Percentiles rank a stretch among this genome's conserved stretches.
phyloP scores from a whole-genome alignment of 2,888 invertebrate genomes.

The Neuroscelio doddi region DNA sequence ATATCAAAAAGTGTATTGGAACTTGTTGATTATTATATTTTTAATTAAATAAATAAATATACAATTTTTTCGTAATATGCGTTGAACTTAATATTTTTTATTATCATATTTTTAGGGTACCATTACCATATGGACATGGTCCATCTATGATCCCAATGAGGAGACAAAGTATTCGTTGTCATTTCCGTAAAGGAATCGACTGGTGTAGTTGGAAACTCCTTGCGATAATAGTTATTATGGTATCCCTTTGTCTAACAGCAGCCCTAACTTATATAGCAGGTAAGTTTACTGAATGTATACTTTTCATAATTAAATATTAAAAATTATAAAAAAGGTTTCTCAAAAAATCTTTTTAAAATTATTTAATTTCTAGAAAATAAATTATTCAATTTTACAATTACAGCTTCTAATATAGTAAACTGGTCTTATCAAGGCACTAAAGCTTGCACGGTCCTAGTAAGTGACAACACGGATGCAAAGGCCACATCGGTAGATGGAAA shows the following conservation, averaged over 20 bases:
- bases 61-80: no score
- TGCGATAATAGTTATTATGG: conserved; percentile 89
- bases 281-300: conserved; percentile 72
- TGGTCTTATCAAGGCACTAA: conserved; percentile 89
- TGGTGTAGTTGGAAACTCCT: conserved; percentile 95
- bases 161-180: conserved; percentile 80
- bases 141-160: conserved; percentile 71
- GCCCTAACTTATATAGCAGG: conserved; percentile 91
- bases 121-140: conserved; percentile 68
- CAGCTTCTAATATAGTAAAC: conserved; percentile 87
- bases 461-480: conserved; percentile 82
- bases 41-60: no score
- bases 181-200: conserved; percentile 89
- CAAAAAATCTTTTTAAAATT: not conserved
- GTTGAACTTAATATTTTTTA: no score
- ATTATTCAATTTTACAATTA: conserved; percentile 52
- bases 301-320: no score
- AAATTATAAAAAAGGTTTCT: conserved; percentile 4
- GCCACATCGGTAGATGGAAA: conserved; percentile 81
- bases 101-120: conserved; percentile 58
- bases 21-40: no score
- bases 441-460: conserved; percentile 88
- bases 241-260: conserved; percentile 86
- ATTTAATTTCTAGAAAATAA: no score
- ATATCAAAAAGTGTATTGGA: no score